Evolutionary conservation across 2,797 vertebrate genomes (phyloP), one percentile per base, ranked within the genome.

Genomic region (Enteromius paludinosus): DNA sequence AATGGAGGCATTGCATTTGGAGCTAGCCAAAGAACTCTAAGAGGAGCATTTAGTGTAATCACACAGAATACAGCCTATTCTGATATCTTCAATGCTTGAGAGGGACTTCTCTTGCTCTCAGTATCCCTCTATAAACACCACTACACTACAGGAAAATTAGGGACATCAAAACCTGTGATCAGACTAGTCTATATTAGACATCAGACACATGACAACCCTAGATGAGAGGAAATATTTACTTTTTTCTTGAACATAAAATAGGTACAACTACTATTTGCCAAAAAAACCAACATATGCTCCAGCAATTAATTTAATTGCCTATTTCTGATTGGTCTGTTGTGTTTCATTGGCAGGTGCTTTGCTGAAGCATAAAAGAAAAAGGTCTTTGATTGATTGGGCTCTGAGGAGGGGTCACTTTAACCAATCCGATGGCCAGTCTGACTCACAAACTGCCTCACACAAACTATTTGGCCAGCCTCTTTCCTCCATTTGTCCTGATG

Each of bases 321-420:
- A 79, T 25, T 17, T 61, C n/a, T 45, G 54, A 61, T 15, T 54
- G 23, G 6, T 69, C 8, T 68, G 1, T 71, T 82, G 35, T 72
- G n/a, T 83, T 23, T 70, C 79, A 25, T 38, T 84, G 84, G 18
- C 85, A 96, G 94, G 93, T 84, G 80, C 89, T 0, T 81, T 91
- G 85, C 91, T 93, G 84, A 95, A 95, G 71, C 89, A 91, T 77
- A 87, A 90, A 80, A 92, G 92, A 82, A 96, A 93, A 86, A 94
- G 93, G 75, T 95, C 94, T 6, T 81, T 96, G 77, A 95, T 96
- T 14, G 91, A 92, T 73, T 95, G 95, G 95, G 94, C 95, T 18
- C 87, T 95, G 76, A 91, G 93, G 59, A 93, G 94, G 75, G 94
- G 91, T 54, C 84, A 86, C 70, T 89, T 84, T 84, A 89, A 88